Evolutionary conservation across 1,140 invertebrate species (phyloP).

Genomic region (Diachasma alloeum): DNA sequence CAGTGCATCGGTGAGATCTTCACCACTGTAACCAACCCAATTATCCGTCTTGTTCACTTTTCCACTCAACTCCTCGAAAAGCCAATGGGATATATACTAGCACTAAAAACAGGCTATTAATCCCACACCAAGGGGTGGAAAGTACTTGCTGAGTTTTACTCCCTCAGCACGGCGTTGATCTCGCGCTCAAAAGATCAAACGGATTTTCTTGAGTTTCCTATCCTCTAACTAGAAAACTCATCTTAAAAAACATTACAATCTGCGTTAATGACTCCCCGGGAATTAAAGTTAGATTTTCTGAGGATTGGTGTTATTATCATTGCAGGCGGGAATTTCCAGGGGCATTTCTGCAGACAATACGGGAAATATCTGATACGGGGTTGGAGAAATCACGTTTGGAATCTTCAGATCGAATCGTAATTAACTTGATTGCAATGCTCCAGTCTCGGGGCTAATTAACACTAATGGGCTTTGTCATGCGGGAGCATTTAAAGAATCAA

Average conservation of each 20-base stretch:
- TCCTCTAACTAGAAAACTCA: background rate
- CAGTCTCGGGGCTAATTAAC: background rate
- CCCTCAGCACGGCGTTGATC: background rate
- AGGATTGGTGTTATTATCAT: background rate
- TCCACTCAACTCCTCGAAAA: background rate
- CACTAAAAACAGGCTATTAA: background rate
- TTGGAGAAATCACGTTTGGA: background rate
- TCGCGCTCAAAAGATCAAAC: background rate
- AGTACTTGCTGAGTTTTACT: background rate
- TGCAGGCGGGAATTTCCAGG: background rate
- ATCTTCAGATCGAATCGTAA: background rate
- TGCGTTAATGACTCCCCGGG: background rate
- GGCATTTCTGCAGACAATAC: background rate
- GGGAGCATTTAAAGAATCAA: too few relatives aligned
- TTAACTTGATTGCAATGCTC: conserved; percentile 1
- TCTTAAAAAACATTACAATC: background rate
- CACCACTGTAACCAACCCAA: background rate
- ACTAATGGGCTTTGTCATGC: background rate
- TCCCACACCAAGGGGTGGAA: background rate
- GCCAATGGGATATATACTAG: background rate
- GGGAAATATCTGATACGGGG: background rate
- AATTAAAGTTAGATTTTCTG: background rate
- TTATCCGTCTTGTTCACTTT: conserved; percentile 10
- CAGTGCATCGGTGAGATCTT: background rate
- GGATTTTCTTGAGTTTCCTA: background rate